Percentiles rank a stretch among this genome's conserved stretches.
phyloP scores from a whole-genome alignment of 2,113 vertebrate genomes.

The Spheniscus mendiculus region DNA sequence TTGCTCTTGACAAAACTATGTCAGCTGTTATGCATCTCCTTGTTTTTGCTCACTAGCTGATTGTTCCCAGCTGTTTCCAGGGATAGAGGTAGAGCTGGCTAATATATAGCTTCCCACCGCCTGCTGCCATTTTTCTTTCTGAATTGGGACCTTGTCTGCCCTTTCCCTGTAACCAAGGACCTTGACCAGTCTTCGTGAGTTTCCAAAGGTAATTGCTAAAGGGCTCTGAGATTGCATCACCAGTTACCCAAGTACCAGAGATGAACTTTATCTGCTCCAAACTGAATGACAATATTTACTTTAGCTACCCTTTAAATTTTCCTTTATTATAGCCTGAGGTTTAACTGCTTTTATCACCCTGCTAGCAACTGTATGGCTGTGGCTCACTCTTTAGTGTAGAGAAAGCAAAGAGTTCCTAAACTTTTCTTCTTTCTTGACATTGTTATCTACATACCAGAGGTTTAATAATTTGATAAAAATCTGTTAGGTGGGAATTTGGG shows the following conservation, averaged over 20 bases:
- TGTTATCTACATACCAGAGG: fast-evolving
- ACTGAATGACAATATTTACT: fast-evolving
- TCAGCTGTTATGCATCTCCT: neutral
- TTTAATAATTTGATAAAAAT: neutral
- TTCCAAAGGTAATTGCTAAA: neutral
- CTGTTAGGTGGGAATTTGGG: neutral
- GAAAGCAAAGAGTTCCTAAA: neutral
- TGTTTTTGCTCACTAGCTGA: neutral
- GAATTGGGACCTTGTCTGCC: fast-evolving
- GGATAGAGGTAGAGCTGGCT: neutral
- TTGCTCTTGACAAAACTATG: neutral
- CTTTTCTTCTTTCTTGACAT: neutral
- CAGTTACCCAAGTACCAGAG: fast-evolving
- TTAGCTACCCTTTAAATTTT: neutral
- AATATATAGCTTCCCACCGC: neutral
- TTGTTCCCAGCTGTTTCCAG: neutral
- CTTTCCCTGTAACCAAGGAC: fast-evolving
- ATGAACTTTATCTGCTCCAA: neutral
- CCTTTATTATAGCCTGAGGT: neutral
- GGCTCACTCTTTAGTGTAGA: neutral
- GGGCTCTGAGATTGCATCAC: neutral
- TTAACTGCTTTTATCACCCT: neutral
- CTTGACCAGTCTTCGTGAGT: neutral
- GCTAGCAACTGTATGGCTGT: neutral
- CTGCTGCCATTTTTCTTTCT: fast-evolving